A percentile compares a stretch with the other conserved stretches of the same genome.
These are phyloP conservation scores for Sebastes oblongus DNA, from an alignment of 2,797 vertebrate genomes.

Conservation along the genomic window DNA sequence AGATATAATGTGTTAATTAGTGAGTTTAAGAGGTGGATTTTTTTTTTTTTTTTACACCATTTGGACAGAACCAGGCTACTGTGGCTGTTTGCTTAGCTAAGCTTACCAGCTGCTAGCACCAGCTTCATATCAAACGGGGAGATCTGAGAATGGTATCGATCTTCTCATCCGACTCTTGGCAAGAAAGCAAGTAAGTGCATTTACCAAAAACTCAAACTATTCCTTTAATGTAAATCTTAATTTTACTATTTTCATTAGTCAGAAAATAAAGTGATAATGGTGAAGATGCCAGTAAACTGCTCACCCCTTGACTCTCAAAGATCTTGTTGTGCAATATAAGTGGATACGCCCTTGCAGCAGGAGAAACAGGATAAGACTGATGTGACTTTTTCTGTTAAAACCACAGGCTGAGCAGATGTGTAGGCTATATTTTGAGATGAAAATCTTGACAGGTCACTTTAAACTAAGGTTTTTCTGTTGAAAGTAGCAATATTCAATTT, in stretches of 20 bases:
- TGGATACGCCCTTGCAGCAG: accelerated
- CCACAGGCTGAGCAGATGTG: background rate
- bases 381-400: background rate
- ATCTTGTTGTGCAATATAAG: too few relatives aligned
- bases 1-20: background rate
- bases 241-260: background rate
- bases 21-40: too few relatives aligned
- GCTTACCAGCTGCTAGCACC: too few relatives aligned
- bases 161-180: background rate
- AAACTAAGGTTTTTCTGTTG: background rate
- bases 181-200: background rate
- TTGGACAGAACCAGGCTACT: too few relatives aligned
- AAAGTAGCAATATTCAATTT: background rate
- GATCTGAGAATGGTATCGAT: background rate
- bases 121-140: background rate
- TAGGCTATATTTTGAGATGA: background rate
- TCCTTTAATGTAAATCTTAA: background rate
- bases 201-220: background rate
- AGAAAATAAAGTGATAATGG: background rate
- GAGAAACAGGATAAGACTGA: background rate
- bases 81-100: too few relatives aligned
- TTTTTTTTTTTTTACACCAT: too few relatives aligned
- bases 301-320: too few relatives aligned
- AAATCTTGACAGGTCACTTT: background rate
- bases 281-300: background rate